These are phyloP conservation scores for Brachypteracias leptosomus DNA, from an alignment of 2,113 vertebrate genomes.

Conservation along the genomic window DNA sequence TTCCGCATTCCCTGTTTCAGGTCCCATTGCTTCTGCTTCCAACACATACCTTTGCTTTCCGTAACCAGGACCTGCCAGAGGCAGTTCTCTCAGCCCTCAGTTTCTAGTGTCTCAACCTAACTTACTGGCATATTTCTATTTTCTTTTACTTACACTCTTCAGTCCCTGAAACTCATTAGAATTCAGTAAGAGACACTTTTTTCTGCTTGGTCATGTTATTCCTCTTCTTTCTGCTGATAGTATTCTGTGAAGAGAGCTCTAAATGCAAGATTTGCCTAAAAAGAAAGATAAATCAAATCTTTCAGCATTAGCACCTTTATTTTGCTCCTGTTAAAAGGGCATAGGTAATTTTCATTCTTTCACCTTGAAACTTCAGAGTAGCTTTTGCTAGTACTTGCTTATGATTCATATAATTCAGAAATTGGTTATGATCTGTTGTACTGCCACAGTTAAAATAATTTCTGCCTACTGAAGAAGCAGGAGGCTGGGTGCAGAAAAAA, in stretches of 20 bases:
- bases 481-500: not conserved
- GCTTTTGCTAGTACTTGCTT: not conserved
- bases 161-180: not conserved
- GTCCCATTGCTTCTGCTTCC: not conserved
- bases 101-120: not conserved
- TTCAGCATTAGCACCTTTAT: not conserved
- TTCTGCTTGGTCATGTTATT: not conserved
- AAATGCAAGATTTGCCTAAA: not conserved
- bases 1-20: fast-evolving
- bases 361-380: not conserved
- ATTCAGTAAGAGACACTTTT: not conserved
- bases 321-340: not conserved
- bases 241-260: not conserved
- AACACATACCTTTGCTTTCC: not conserved
- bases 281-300: not conserved
- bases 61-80: not conserved
- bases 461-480: not conserved
- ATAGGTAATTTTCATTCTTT: not conserved
- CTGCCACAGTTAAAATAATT: not conserved
- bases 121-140: not conserved
- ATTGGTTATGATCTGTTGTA: not conserved
- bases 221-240: not conserved
- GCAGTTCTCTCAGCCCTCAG: not conserved
- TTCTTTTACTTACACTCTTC: not conserved
- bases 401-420: not conserved